These are phyloP conservation scores for Excalfactoria chinensis DNA, from an alignment of 2,113 vertebrate species.

Conservation along the genomic window DNA sequence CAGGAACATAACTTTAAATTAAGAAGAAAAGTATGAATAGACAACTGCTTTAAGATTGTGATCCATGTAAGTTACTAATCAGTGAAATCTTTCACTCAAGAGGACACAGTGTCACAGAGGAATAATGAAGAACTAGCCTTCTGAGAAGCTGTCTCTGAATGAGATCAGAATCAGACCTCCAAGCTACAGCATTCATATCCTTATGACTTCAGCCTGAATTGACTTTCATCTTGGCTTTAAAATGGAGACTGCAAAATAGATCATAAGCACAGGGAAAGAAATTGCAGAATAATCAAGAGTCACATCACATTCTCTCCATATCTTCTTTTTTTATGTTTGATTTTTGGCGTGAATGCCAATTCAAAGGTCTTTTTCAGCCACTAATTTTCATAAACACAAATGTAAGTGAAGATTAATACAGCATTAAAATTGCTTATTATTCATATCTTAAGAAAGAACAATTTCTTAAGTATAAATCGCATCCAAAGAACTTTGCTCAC, in stretches of 20 bases:
- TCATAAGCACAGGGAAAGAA: neutral
- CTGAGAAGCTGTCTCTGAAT: neutral
- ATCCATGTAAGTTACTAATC: neutral
- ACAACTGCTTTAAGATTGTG: neutral
- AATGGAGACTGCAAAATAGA: neutral
- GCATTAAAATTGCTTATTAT: slow-evolving; percentile 16
- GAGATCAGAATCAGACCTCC: neutral
- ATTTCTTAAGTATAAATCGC: slow-evolving; percentile 8
- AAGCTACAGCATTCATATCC: neutral
- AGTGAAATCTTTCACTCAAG: neutral
- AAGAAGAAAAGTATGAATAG: neutral
- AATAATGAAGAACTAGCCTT: neutral
- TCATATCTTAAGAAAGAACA: slow-evolving; percentile 21
- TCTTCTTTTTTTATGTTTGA: neutral
- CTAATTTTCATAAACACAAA: slow-evolving; percentile 57
- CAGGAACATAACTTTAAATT: neutral
- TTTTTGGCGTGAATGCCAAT: slow-evolving; percentile 31
- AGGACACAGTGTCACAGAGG: neutral
- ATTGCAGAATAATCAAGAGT: neutral
- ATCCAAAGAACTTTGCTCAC: slow-evolving; percentile 38
- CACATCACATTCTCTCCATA: neutral
- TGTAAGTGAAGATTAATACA: slow-evolving; percentile 10
- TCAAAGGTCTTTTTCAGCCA: slow-evolving; percentile 23
- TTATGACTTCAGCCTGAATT: neutral
- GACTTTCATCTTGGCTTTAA: slow-evolving; percentile 43